Base-by-base conservation (phyloP, 2,888 invertebrate species). In the Drymonia ruficornis region DNA sequence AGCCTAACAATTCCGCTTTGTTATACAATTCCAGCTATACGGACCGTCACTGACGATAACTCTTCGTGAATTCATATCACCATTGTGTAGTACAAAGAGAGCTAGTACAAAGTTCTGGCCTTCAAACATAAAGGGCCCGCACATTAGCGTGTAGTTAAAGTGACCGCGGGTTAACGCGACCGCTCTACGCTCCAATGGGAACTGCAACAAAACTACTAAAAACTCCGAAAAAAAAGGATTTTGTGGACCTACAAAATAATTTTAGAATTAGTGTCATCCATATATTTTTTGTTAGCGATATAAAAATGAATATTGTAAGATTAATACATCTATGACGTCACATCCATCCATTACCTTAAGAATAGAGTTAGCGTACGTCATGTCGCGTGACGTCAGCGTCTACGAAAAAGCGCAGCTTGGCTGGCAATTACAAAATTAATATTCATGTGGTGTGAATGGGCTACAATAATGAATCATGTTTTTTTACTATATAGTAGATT, bases 61-160 rank as follows among this genome's bases (percentile, higher is more conserved):
- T 57, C 52, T 50, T 67, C 61, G 70, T 69, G 73, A 78, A 77
- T 70, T 74, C 72, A 74, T 74, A 77, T 78, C 75, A 76, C 74
- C 67, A 73, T 74, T 73, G 70, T 76, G 63, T 52, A 59, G 59
- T 53, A 74, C 76, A 83, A 78, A 81, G 76, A 74, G 78, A 74
- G 72, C 49, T 53, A 31, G 59, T 28, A 55, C 40, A 62, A 81
- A 83, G 78, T 82, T 78, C 75, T 73, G 77, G 77, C 77, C 80
- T 76, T 78, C 72, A 69, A 60, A 77, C 75, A 86, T 83, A 85
- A 82, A 84, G 83, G 80, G 78, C 83, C 84, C 86, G 85, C 85
- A 85, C 81, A 78, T 83, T 76, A 73, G 60, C 67, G 67, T 65
- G 72, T 76, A 80, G 81, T 80, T 79, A 75, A 78, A 84, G 80